phyloP scores from a whole-genome alignment of 2,888 invertebrate genomes.

The Megaustenia siamemsis region DNA sequence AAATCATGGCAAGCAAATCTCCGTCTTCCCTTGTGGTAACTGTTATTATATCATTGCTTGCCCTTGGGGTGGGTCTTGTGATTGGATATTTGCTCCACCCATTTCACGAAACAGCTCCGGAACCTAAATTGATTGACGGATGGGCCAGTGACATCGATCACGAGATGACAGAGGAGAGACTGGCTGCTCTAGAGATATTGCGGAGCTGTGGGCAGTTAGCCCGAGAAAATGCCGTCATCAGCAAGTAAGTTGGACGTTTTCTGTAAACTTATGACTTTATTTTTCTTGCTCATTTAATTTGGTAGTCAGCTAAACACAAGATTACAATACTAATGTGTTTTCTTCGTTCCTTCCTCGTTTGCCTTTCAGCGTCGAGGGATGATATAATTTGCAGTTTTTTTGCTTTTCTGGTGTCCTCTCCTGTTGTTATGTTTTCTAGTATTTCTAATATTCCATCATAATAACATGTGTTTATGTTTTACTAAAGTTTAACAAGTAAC shows the following conservation, averaged over 20 bases:
- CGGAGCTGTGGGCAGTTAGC: conserved; percentile 55
- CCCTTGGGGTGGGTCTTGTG: conserved; percentile 60
- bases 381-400: no score
- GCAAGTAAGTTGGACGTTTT: conserved; percentile 49
- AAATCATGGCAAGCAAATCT: conserved; percentile 50
- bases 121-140: neutral
- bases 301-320: no score
- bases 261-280: no score
- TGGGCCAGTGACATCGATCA: conserved; percentile 2
- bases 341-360: no score
- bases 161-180: conserved; percentile 40
- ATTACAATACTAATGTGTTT: no score
- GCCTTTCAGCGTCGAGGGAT: no score
- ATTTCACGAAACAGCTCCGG: neutral
- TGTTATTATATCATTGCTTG: conserved; percentile 56
- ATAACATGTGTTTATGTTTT: no score
- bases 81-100: conserved; percentile 61
- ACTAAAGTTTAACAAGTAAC: no score
- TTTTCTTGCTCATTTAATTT: no score
- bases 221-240: conserved; percentile 53
- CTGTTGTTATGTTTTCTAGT: no score
- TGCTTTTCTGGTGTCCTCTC: no score
- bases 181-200: conserved; percentile 53
- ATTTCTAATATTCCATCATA: no score
- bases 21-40: conserved; percentile 58